These are phyloP conservation scores for Platynereis dumerilii DNA, from an alignment of 2,888 invertebrate genomes.

Conservation along the genomic window DNA sequence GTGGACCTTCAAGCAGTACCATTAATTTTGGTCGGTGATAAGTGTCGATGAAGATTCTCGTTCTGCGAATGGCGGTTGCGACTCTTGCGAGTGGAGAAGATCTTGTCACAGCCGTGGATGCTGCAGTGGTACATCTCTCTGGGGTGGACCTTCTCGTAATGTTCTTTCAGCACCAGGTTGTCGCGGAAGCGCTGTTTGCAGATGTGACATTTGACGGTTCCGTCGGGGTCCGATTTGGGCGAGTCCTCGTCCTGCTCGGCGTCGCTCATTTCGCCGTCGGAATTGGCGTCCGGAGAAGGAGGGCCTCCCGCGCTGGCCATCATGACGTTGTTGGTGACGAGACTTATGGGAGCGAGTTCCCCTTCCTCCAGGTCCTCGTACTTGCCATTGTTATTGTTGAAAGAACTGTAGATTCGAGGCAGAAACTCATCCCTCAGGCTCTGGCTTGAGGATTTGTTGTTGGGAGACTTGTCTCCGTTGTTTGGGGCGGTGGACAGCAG, in stretches of 20 bases:
- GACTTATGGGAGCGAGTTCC: not conserved
- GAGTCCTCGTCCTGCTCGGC: constrained; percentile 49
- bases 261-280: constrained; percentile 17
- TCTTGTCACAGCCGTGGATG: constrained; percentile 78
- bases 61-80: constrained; percentile 79
- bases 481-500: constrained; percentile 67
- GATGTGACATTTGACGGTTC: constrained; percentile 72
- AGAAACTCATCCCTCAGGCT: constrained; percentile 20
- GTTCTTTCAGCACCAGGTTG: constrained; percentile 72
- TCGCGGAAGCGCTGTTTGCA: constrained; percentile 74
- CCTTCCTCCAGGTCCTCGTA: not conserved
- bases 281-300: not conserved
- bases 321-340: not conserved
- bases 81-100: constrained; percentile 79
- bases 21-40: constrained; percentile 26
- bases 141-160: constrained; percentile 76
- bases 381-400: constrained; percentile 1
- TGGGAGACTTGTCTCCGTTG: constrained; percentile 27
- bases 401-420: constrained; percentile 20
- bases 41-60: constrained; percentile 67
- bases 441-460: not conserved
- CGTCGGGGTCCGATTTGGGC: constrained; percentile 20
- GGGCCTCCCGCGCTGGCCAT: not conserved
- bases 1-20: constrained; percentile 10
- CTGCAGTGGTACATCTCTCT: constrained; percentile 77